Base-by-base conservation (phyloP, 92 coral and sea anemone species). In the Porites lobata region DNA sequence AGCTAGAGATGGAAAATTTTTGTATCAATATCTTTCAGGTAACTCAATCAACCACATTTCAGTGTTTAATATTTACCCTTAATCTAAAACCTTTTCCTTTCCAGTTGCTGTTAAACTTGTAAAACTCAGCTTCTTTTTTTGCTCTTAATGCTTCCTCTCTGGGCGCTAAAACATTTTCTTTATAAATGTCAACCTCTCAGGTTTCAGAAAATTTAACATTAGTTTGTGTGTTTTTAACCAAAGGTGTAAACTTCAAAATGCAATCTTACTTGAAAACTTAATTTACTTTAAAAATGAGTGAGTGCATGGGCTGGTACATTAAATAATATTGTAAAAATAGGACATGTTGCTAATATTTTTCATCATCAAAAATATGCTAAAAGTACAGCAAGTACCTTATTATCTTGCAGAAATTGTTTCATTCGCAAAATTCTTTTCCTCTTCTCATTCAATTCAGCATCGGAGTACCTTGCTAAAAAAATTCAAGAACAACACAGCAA, bases 61-160 rank as follows among this genome's bases (percentile, higher is more conserved):
- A 6, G 4, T 43, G 63, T 62, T 6, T 6, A 69, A 22, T 8
- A 43, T 84, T 80, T 73, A 95, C 98, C 91, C 92, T 88, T 8
- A 95, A 76, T 52, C 73, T 93, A 81, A 93, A 93, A 18, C 98
- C 98, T 56, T 78, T 83, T 15, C 95, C 98, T 81, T 77, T 93
- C 98, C 98, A 95, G 38, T 71, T 63, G 13, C 92, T 65, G 57
- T 84, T 82, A 83, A 95, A 95, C 80, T 82, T 95, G 82, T 93
- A 72, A n/a, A 85, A 56, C 69, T 95, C 98, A 7, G 85, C 91
- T 50, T 95, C 93, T 70, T 69, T 87, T 75, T 79, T 95, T 53
- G 66, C 79, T 65, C 76, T 82, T 15, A 65, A 75, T 51, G 80
- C 70, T 78, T 95, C 98, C 72, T 90, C 92, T 73, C 94, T 90